Conservation (phyloP, 2,113 vertebrate species). For the Vicugna pacos region DNA sequence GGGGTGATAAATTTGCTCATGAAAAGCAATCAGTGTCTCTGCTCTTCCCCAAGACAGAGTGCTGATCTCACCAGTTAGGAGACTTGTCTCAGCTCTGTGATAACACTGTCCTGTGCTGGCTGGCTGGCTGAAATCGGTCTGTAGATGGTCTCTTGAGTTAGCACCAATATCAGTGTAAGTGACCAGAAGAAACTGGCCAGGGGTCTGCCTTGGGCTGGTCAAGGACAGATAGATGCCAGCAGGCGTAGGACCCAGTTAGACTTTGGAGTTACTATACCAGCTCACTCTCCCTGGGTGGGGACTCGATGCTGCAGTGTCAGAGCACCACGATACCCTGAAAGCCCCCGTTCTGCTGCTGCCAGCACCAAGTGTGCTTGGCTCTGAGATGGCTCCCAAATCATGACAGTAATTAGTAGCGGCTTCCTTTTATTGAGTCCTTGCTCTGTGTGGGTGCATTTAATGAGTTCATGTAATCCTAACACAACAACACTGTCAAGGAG, state of each 20-base stretch:
- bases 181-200: background rate
- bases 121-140: background rate
- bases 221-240: background rate
- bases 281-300: background rate
- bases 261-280: background rate
- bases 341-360: background rate
- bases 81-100: background rate
- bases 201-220: background rate
- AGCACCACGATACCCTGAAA: background rate
- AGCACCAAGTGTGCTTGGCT: background rate
- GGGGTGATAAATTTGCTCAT: background rate
- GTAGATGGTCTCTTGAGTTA: background rate
- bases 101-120: background rate
- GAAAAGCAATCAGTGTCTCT: background rate
- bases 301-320: background rate
- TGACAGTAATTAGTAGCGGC: constrained; percentile 9
- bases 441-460: background rate
- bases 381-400: background rate
- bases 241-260: background rate
- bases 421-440: background rate
- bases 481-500: background rate
- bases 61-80: no score
- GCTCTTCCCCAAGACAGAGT: background rate
- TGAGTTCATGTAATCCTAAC: background rate
- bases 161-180: background rate